These are phyloP conservation scores for Nemapogon koenigi DNA, from an alignment of 2,888 invertebrate genomes.

Conservation along the genomic window DNA sequence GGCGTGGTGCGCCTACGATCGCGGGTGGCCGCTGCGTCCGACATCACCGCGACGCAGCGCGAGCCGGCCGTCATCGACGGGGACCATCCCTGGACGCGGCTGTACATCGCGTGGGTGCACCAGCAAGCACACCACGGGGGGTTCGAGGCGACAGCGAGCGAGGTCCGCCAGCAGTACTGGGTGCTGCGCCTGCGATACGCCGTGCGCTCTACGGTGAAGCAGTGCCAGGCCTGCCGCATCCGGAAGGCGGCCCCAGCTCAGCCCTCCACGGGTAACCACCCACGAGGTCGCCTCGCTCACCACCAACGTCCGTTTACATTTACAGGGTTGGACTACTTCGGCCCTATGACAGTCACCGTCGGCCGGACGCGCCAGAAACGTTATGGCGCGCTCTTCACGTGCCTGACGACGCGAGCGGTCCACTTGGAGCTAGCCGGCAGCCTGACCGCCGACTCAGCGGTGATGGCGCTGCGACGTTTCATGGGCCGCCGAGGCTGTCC, in stretches of 20 bases:
- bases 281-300: no score
- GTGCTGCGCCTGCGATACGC: constrained; percentile 11
- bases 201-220: constrained; percentile 9
- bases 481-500: constrained; percentile 9
- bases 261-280: constrained; percentile 14
- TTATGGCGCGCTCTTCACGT: constrained; percentile 11
- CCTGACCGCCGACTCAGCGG: constrained; percentile 9
- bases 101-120: constrained; percentile 6
- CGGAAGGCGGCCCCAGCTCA: constrained; percentile 16
- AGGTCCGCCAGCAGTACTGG: constrained; percentile 14
- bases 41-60: neutral
- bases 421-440: constrained; percentile 1
- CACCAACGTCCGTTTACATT: no score
- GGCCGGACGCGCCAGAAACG: constrained; percentile 8
- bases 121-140: constrained; percentile 8
- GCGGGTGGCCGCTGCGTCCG: neutral
- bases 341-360: constrained; percentile 10
- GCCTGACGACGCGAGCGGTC: constrained; percentile 4
- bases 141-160: constrained; percentile 11
- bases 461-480: constrained; percentile 9
- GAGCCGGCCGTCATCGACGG: constrained; percentile 8
- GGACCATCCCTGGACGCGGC: neutral
- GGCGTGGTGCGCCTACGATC: no score
- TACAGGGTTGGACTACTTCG: constrained; percentile 10
- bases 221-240: constrained; percentile 8